phyloP scores from a whole-genome alignment of 2,113 vertebrate genomes.

The Aplodontia rufa region DNA sequence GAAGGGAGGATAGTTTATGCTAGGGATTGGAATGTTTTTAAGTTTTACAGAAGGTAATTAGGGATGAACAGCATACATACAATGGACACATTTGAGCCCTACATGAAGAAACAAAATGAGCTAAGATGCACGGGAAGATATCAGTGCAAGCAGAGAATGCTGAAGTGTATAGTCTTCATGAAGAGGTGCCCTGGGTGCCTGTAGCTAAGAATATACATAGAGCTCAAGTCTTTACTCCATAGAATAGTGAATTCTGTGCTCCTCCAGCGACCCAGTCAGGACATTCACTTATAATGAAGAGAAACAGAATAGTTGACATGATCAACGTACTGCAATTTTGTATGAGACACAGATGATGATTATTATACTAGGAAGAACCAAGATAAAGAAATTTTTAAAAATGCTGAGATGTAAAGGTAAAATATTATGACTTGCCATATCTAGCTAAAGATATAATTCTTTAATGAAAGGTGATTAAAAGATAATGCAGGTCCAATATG shows the following conservation, averaged over 20 bases:
- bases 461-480: conserved; percentile 22
- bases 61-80: no score
- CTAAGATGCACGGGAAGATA: not conserved
- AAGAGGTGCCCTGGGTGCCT: not conserved
- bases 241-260: not conserved
- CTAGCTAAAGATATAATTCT: not conserved
- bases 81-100: not conserved
- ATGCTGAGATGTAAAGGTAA: not conserved
- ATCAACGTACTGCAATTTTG: not conserved
- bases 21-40: not conserved
- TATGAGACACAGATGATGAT: not conserved
- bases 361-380: not conserved
- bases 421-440: not conserved
- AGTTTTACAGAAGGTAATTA: not conserved
- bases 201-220: not conserved
- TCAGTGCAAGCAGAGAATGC: not conserved
- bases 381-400: not conserved
- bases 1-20: not conserved
- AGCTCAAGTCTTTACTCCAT: not conserved
- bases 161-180: not conserved
- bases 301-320: not conserved
- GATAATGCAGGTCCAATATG: not conserved
- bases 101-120: not conserved
- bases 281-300: not conserved
- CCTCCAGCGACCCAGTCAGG: not conserved